Base-by-base conservation (phyloP, 2,888 invertebrate genomes). In the Operophtera brumata region DNA sequence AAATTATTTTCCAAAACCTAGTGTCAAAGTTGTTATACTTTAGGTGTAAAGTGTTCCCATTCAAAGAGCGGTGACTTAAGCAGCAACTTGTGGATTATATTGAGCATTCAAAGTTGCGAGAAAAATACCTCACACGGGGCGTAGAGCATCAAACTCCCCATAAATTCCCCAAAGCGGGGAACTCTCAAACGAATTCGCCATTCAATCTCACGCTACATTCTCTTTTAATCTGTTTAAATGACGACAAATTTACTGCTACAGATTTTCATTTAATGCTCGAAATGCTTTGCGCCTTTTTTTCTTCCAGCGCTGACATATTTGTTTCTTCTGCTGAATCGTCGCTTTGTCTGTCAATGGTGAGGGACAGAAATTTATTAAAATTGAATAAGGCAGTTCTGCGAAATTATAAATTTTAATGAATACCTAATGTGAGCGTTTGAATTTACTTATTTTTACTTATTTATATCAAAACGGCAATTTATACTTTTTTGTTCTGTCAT, bases 151-250 rank as follows among this genome's bases (percentile, higher is more conserved):
- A 81, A 78, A 75, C 68, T 74, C 67, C 67, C 77, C 66, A 82
- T 82, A 84, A 82, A 84, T 86, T 82, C 73, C 63, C 64, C 66
- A 64, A 72, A 74, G 71, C 72, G 67, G 65, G 66, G 70, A 74
- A 68, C 77, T 75, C 73, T 78, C 77, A 78, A 82, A 85, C 79
- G 76, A 83, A 85, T 83, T 82, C 75, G 75, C 83, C 75, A 76
- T 85, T 82, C 85, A 85, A 87, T 88, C 80, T 86, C 82, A 85
- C 82, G 83, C 79, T 82, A 84, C 84, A 85, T 83, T 86, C 81
- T 83, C 82, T 84, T 85, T 84, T 86, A 87, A 86, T 85, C 84
- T 84, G 69, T 83, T 80, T 77, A 80, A 84, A 82, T 80, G 84
- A 80, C 82, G 85, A 83, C 84, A 83, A 84, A 86, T 86, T 84